phyloP scores from a whole-genome alignment of 2,888 invertebrate species.

The Nephrotoma guestfalica region DNA sequence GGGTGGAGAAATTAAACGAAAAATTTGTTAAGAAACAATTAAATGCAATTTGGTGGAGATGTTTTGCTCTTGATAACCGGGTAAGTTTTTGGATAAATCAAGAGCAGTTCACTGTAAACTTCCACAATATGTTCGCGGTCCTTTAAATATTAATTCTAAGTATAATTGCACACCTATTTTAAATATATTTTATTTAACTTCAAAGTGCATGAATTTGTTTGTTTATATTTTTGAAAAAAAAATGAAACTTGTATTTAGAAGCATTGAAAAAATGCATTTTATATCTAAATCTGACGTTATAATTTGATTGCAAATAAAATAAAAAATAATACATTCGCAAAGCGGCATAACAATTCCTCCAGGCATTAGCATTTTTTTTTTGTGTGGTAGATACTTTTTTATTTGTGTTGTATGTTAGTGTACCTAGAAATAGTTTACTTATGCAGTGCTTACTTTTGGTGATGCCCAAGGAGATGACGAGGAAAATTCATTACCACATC shows the following conservation, averaged over 20 bases:
- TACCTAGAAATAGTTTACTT: conserved; percentile 35
- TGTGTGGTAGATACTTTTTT: neutral
- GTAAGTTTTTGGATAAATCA: neutral
- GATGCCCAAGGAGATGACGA: conserved; percentile 96
- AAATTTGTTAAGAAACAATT: neutral
- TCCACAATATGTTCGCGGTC: neutral
- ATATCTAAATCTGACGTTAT: neutral
- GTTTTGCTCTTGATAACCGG: neutral
- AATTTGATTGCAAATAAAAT: neutral
- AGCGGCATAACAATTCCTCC: neutral
- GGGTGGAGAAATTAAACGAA: conserved; percentile 28
- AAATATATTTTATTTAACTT: neutral
- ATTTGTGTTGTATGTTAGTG: conserved; percentile 31
- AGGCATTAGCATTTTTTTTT: conserved; percentile 2
- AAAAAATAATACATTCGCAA: neutral
- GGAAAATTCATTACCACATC: conserved; percentile 61
- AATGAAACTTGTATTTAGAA: neutral
- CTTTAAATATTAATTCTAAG: neutral
- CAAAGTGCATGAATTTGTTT: conserved; percentile 3
- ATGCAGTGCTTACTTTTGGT: conserved; percentile 97
- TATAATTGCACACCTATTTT: neutral
- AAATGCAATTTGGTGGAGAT: neutral
- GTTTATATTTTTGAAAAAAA: neutral
- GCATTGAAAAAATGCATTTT: neutral
- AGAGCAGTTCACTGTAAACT: neutral